phyloP scores from a whole-genome alignment of 2,888 invertebrate genomes.

The Tetramorium bicarinatum region DNA sequence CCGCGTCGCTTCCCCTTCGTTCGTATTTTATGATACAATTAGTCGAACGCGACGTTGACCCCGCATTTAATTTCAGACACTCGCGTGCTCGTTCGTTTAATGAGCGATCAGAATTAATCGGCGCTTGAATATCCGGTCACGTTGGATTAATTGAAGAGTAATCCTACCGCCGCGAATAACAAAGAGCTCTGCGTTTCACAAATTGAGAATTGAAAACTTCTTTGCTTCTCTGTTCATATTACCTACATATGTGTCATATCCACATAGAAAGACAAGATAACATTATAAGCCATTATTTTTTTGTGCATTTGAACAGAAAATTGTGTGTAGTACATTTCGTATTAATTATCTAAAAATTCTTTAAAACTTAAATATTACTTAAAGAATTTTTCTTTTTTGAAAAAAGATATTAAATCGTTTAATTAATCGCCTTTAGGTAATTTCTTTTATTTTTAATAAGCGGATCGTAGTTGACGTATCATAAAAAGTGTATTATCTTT shows the following conservation, averaged over 20 bases:
- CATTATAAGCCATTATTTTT: neutral
- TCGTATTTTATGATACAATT: slow-evolving; percentile 38
- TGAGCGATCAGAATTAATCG: slow-evolving; percentile 62
- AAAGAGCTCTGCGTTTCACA: slow-evolving; percentile 26
- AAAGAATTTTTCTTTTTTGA: neutral
- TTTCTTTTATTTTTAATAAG: neutral
- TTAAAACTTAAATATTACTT: neutral
- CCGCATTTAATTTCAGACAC: slow-evolving; percentile 47
- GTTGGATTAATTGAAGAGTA: slow-evolving; percentile 68
- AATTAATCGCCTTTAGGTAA: neutral
- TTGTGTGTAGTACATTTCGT: neutral
- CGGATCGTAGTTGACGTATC: neutral
- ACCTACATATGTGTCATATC: neutral
- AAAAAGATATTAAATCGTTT: neutral
- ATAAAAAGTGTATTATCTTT: neutral
- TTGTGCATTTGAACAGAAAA: neutral
- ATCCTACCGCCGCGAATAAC: slow-evolving; percentile 30
- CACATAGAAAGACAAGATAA: neutral
- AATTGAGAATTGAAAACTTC: slow-evolving; percentile 42
- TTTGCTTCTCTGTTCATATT: neutral
- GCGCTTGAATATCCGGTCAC: slow-evolving; percentile 43
- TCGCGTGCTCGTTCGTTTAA: slow-evolving; percentile 45
- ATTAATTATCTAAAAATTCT: neutral
- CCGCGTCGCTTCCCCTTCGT: neutral
- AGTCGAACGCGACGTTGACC: slow-evolving; percentile 41